phyloP scores from a whole-genome alignment of 2,797 vertebrate genomes.

The Leuciscus waleckii region DNA sequence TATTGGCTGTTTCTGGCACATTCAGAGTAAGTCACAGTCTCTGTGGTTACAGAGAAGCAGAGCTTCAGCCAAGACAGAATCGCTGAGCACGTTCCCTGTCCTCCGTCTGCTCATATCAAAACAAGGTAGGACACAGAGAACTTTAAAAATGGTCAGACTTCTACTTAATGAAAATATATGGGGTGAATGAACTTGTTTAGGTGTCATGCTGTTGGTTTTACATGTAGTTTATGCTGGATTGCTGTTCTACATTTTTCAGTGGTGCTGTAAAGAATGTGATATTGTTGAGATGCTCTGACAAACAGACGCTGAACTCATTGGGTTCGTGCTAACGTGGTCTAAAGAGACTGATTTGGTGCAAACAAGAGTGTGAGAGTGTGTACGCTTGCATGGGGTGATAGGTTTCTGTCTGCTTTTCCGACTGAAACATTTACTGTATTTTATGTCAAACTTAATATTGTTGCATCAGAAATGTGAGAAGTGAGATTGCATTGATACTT shows the following conservation, averaged over 20 bases:
- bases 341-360: not conserved
- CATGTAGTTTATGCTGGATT: not conserved
- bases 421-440: not conserved
- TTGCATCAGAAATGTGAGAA: conserved; percentile 21
- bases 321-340: not conserved
- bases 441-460: not conserved
- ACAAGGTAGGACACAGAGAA: conserved; percentile 60
- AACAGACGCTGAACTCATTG: not conserved
- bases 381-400: not conserved
- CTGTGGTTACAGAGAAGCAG: conserved; percentile 66
- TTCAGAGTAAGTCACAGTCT: conserved; percentile 65
- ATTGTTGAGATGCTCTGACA: not conserved
- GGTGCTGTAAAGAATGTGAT: not conserved
- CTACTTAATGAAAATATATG: conserved; percentile 19
- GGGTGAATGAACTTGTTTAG: conserved; percentile 36
- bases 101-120: conserved; percentile 52
- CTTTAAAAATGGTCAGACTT: conserved; percentile 10
- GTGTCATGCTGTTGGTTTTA: conserved; percentile 19
- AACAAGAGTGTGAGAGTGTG: conserved; percentile 13
- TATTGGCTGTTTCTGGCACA: conserved; percentile 75
- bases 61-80: conserved; percentile 57
- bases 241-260: not conserved
- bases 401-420: not conserved
- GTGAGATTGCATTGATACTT: not conserved
- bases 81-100: conserved; percentile 35